A percentile compares a stretch with the other conserved stretches of the same genome.
Evolutionary conservation across 1,140 invertebrate species (phyloP).

Genomic region (Drosophila oshimai): DNA sequence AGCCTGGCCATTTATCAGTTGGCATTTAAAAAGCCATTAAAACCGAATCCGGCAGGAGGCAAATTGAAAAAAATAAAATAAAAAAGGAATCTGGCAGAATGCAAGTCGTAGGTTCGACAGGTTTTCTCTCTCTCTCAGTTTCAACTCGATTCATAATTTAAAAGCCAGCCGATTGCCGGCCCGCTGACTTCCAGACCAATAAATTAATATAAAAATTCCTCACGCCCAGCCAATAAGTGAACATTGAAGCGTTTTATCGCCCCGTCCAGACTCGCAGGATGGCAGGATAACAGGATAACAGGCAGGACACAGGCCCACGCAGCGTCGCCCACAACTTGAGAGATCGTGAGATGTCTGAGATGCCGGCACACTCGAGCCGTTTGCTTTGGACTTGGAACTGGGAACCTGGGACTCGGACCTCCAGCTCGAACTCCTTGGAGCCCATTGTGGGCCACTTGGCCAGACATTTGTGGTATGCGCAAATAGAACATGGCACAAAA

Average conservation of each 20-base stretch:
- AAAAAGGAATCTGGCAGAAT: conserved; percentile 35
- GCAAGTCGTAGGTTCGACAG: conserved; percentile 23
- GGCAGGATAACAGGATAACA: conserved; percentile 7
- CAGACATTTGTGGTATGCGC: conserved; percentile 61
- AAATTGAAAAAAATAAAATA: conserved; percentile 33
- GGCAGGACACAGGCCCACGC: conserved; percentile 1
- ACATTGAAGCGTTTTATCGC: conserved; percentile 76
- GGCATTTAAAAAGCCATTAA: conserved; percentile 81
- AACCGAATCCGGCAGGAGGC: conserved; percentile 67
- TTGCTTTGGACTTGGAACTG: conserved; percentile 56
- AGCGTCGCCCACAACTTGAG: neutral
- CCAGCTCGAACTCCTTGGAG: conserved; percentile 1
- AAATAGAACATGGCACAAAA: conserved; percentile 49
- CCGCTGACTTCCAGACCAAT: conserved; percentile 45
- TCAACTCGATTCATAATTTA: conserved; percentile 79
- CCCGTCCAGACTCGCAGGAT: conserved; percentile 46
- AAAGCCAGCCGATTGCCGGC: conserved; percentile 54
- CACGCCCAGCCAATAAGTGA: conserved; percentile 78
- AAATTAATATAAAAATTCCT: conserved; percentile 81
- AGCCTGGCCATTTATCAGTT: conserved; percentile 77
- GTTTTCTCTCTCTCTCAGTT: conserved; percentile 32
- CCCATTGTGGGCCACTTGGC: conserved; percentile 29
- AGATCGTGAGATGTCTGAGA: conserved; percentile 59
- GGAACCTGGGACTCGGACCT: neutral
- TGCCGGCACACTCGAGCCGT: conserved; percentile 67